Percentiles rank a stretch among this genome's conserved stretches.
phyloP scores from a whole-genome alignment of 2,797 vertebrate genomes.

The Enteromius radiatus region DNA sequence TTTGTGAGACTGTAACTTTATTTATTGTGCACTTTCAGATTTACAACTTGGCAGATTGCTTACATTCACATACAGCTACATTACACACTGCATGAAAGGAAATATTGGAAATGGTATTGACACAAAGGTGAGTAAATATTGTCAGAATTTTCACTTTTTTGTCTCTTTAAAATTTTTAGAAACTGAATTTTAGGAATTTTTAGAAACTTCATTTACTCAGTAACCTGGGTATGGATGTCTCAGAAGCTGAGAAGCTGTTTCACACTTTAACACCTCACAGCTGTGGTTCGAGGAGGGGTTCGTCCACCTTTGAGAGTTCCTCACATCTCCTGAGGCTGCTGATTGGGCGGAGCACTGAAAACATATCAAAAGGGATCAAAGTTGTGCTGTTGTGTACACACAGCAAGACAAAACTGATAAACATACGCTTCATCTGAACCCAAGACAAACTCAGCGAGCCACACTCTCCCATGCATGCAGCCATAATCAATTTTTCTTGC shows the following conservation, averaged over 20 bases:
- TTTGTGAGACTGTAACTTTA: no score
- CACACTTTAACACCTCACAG: conserved; percentile 36
- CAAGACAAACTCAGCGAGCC: conserved; percentile 1
- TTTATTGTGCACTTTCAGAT: no score
- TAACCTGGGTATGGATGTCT: neutral
- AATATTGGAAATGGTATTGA: neutral
- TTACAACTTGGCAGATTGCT: no score
- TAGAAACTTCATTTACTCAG: neutral
- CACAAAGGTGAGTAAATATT: neutral
- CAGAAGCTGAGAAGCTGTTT: neutral
- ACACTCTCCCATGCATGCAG: neutral
- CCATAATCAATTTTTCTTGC: neutral
- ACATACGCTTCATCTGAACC: conserved; percentile 28
- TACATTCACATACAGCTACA: no score
- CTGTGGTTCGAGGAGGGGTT: conserved; percentile 19
- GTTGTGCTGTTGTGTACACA: conserved; percentile 43
- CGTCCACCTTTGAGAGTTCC: conserved; percentile 7
- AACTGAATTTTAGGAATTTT: neutral
- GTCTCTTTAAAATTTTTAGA: neutral
- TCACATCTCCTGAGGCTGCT: conserved; percentile 25
- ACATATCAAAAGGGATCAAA: conserved; percentile 50
- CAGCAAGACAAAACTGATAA: conserved; percentile 36
- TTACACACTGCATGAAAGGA: no score
- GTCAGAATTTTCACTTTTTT: neutral
- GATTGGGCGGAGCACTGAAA: conserved; percentile 31